Base-by-base conservation (phyloP, 2,797 vertebrate species). In the Paramormyrops hopkinsi region DNA sequence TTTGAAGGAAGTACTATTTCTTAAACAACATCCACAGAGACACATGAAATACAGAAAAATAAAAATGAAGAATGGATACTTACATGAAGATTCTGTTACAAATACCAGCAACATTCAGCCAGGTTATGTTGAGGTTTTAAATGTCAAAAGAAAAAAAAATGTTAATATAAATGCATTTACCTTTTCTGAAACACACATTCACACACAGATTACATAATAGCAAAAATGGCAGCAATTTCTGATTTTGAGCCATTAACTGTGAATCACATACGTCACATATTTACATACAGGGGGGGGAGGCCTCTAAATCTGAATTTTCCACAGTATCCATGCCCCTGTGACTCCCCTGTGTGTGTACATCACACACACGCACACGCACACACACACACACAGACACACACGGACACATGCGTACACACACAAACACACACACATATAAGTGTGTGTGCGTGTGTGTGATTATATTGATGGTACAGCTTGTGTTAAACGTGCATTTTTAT, bases 31-130 rank as follows among this genome's bases (percentile, higher is more conserved):
- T 37, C 11, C 50, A 79, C 86, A 92, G 87, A 91, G 25, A 76
- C 25, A n/a, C 73, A 44, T n/a, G 73, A 9, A 79, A 79, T 44
- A 44, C 73, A 79, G 33, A 41, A 19, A 76, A 37, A 51, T 51
- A 85, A 69, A 11, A 73, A 37, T 37, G 51, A 90, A 92, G 90
- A 65, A 90, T 87, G 89, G 91, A 93, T 96, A 96, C 96, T 97
- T 96, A 96, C 96, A 95, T 88, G 90, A 91, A 86, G 88, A 88
- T 85, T 91, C 89, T 90, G 91, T 90, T 93, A 94, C 90, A 92
- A 95, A 95, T 94, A 95, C 92, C 94, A 95, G 90, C 90, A 96
- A 93, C 93, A 94, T 91, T 92, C 93, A 92, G 94, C 91, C 94
- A 91, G 89, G 93, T 92, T 93, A 95, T 91, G 94, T 89, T 92